These are phyloP conservation scores for Drosophila lutescens DNA, from an alignment of 2,888 invertebrate genomes.

Conservation along the genomic window DNA sequence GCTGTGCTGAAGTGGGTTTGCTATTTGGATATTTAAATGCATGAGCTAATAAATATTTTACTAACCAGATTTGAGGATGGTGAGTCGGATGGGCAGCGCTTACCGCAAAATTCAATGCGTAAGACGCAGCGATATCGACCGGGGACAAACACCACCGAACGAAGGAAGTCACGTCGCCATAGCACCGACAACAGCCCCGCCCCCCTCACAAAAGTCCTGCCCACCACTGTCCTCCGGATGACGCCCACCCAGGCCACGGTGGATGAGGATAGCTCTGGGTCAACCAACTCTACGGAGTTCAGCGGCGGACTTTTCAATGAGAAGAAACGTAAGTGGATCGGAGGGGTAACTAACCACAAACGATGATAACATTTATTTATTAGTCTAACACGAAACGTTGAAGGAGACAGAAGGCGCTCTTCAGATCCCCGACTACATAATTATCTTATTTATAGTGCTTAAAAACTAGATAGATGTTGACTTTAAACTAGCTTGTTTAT, in stretches of 20 bases:
- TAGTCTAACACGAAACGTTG: too few relatives aligned
- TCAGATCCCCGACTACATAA: too few relatives aligned
- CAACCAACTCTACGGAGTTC: constrained; percentile 84
- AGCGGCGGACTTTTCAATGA: constrained; percentile 81
- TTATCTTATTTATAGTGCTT: too few relatives aligned
- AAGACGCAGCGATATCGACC: constrained; percentile 90
- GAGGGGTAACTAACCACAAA: too few relatives aligned
- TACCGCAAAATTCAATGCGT: constrained; percentile 88
- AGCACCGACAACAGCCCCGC: constrained; percentile 88
- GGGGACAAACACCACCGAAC: constrained; percentile 87
- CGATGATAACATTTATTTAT: too few relatives aligned
- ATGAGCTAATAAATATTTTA: too few relatives aligned
- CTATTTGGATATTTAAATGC: accelerated
- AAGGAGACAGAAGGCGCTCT: too few relatives aligned
- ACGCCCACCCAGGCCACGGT: constrained; percentile 81
- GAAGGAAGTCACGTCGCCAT: constrained; percentile 91
- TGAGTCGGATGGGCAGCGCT: constrained; percentile 85
- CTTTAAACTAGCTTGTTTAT: too few relatives aligned
- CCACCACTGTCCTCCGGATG: constrained; percentile 77
- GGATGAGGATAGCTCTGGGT: constrained; percentile 86
- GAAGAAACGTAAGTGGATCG: constrained; percentile 71
- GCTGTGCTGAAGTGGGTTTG: constrained; percentile 93
- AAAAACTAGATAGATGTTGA: not conserved
- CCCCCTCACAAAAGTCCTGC: constrained; percentile 76
- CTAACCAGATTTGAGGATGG: constrained; percentile 85